Conservation (phyloP, 2,113 vertebrate species). For the Elephantulus edwardii region DNA sequence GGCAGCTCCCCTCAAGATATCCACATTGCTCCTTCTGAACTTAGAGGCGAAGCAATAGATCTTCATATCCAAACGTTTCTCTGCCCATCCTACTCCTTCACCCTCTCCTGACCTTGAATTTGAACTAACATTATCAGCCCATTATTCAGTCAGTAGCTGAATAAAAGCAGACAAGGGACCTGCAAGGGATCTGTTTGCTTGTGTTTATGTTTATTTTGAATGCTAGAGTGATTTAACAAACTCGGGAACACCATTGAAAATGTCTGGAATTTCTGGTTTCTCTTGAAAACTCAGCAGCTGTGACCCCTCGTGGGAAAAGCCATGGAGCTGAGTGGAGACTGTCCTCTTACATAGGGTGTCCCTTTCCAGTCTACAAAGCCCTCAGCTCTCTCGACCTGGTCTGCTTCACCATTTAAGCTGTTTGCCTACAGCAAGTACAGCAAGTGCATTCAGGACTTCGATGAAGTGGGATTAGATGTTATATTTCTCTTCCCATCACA, state of each 20-base stretch:
- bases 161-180: background rate
- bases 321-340: background rate
- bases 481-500: background rate
- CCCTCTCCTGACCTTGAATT: background rate
- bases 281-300: background rate
- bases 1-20: background rate
- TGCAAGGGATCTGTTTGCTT: background rate
- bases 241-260: background rate
- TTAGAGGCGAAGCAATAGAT: background rate
- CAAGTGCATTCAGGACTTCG: fast-evolving
- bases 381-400: background rate
- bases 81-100: background rate
- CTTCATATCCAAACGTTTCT: background rate
- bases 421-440: background rate
- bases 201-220: background rate
- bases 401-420: background rate
- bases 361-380: background rate
- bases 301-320: background rate
- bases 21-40: background rate
- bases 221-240: background rate
- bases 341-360: no score
- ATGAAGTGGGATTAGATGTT: background rate
- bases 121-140: background rate
- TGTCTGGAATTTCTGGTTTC: background rate
- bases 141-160: background rate